Evolutionary conservation across 2,797 vertebrate species (phyloP).

Genomic region (Petrocephalus schoutedeni): DNA sequence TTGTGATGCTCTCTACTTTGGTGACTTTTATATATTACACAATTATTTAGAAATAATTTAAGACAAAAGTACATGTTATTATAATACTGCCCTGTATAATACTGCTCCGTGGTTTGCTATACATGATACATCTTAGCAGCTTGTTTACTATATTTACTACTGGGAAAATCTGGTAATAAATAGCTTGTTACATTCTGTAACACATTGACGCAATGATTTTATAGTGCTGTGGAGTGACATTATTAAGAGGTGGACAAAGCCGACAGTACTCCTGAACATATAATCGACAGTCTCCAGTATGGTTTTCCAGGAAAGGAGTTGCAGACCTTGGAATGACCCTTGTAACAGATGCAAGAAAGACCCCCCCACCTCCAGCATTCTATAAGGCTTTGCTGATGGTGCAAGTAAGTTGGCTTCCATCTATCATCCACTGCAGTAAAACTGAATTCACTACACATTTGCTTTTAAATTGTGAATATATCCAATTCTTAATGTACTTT

Average conservation of each 20-base stretch:
- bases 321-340: constrained; percentile 68
- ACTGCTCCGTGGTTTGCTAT: background rate
- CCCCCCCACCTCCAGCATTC: constrained; percentile 56
- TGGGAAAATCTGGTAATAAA: background rate
- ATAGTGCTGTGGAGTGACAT: background rate
- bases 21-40: background rate
- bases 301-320: constrained; percentile 61
- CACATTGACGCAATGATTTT: background rate
- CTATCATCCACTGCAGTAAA: background rate
- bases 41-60: background rate
- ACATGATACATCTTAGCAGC: background rate
- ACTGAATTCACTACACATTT: background rate
- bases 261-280: background rate
- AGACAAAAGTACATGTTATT: background rate
- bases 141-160: background rate
- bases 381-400: constrained; percentile 67
- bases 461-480: background rate
- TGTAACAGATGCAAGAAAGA: constrained; percentile 75
- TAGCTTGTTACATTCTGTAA: background rate
- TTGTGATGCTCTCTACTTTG: background rate
- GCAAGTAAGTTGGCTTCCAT: constrained; percentile 61
- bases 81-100: background rate
- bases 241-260: background rate
- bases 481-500: background rate
- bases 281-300: background rate